Evolutionary conservation across 2,113 vertebrate genomes (phyloP), one percentile per base, ranked within the genome.

Genomic region (Illadopsis cleaveri): DNA sequence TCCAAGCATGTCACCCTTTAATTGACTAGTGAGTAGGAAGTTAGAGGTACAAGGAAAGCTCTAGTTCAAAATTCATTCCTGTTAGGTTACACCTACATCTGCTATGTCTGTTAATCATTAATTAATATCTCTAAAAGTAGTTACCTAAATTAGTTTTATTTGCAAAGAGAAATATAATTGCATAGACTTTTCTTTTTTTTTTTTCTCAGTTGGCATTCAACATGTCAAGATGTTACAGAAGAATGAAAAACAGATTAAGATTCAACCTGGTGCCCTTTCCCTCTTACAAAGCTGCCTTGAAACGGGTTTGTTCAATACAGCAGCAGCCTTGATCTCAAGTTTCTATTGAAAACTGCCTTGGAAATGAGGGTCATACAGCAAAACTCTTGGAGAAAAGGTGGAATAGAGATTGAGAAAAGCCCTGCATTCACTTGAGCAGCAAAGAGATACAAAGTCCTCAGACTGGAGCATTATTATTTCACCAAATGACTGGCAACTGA

Each of bases 51-150:
- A 3, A 31, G 14, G 42, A 86, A 86, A 31, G 35, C 28, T 90
- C 27, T 73, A 15, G 54, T 60, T 70, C 56, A 92, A 68, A 89
- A 78, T 54, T 80, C 38, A 25, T 37, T 89, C 30, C 38, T 90
- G 25, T 37, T 80, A 69, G 33, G 53, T 77, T 86, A 81, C 33
- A 90, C 38, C 54, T 95, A 45, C 51, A 47, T 86, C 80, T 86
- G 68, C 47, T 77, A 8, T 40, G 47, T 10, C 45, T 89, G 64
- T 37, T 81, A 70, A 83, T 50, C 5, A 1, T 64, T 75, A 89
- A 71, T 86, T 82, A 90, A 89, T 91, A 68, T 47, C 13, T 78
- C 51, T 54, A 82, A 47, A 91, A 91, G 79, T 19, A 66, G 47
- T 47, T 91, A 75, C 65, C 64, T 64, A 68, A 53, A 76, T 72